Evolutionary conservation across 2,888 invertebrate species (phyloP).

Genomic region (Drosophila trichaetosa): DNA sequence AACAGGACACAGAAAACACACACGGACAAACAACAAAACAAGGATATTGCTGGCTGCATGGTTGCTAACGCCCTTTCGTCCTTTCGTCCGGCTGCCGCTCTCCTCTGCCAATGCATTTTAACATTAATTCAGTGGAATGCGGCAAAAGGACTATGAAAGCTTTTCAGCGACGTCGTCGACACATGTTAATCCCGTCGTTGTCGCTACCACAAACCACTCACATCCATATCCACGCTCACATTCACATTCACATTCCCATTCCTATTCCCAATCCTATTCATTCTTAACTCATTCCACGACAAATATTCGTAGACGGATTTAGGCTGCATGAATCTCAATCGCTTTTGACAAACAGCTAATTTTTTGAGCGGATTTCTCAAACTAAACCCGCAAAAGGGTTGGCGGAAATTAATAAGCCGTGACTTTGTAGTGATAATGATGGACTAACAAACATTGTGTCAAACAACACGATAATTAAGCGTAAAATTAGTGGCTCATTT

Average conservation of each 20-base stretch:
- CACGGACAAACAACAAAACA: constrained; percentile 50
- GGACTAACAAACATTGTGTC: background rate
- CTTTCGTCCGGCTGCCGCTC: constrained; percentile 10
- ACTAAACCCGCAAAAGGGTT: background rate
- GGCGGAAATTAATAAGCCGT: background rate
- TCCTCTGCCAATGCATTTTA: constrained; percentile 59
- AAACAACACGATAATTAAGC: constrained; percentile 6
- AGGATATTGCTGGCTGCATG: constrained; percentile 50
- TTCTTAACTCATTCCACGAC: constrained; percentile 18
- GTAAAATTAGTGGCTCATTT: background rate
- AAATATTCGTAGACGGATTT: constrained; percentile 17
- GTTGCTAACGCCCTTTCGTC: constrained; percentile 51
- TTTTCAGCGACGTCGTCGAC: constrained; percentile 68
- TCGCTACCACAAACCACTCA: constrained; percentile 46
- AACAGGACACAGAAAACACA: constrained; percentile 56
- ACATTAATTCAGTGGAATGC: constrained; percentile 81
- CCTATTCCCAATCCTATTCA: constrained; percentile 23
- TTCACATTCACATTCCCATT: constrained; percentile 29
- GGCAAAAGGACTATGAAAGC: constrained; percentile 65
- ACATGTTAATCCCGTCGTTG: constrained; percentile 72
- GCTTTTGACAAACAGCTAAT: constrained; percentile 17
- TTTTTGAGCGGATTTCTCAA: constrained; percentile 16
- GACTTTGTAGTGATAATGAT: background rate
- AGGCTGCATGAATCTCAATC: constrained; percentile 20
- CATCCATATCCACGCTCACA: constrained; percentile 20